Conservation (phyloP, 2,113 vertebrate genomes). For the Colinus virginianus region DNA sequence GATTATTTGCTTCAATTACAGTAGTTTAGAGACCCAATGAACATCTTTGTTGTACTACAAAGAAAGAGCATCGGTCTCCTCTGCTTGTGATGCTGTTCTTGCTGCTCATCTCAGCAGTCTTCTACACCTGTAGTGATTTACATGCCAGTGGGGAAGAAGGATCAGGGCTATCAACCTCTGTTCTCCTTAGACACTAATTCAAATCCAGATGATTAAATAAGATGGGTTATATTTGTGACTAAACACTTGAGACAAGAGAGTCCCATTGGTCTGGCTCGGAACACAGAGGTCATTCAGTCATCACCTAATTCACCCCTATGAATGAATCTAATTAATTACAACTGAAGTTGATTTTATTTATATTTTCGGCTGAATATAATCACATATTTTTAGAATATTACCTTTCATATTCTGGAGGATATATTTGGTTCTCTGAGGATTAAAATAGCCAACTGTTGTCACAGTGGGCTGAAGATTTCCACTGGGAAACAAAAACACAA, state of each 20-base stretch:
- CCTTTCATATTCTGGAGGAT: background rate
- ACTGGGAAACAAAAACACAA: background rate
- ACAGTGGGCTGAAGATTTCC: background rate
- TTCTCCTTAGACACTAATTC: background rate
- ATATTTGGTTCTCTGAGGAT: background rate
- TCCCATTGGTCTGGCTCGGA: background rate
- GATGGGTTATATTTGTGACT: background rate
- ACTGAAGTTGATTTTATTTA: slow-evolving; percentile 30
- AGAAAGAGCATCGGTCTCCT: background rate
- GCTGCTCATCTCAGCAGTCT: background rate
- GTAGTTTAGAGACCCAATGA: background rate
- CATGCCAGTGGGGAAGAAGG: background rate
- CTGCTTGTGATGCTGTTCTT: background rate
- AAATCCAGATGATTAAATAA: background rate
- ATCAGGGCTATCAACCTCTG: background rate
- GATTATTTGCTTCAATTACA: background rate
- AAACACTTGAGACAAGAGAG: background rate
- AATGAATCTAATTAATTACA: slow-evolving; percentile 47
- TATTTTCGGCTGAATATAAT: slow-evolving; percentile 42
- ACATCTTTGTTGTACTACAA: background rate
- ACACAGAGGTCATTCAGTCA: background rate
- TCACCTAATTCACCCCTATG: slow-evolving; percentile 34
- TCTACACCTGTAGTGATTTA: background rate
- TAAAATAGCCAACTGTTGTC: slow-evolving; percentile 31
- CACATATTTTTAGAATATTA: slow-evolving; percentile 48